These are phyloP conservation scores for Achatina immaculata DNA, from an alignment of 1,140 invertebrate species.

Conservation along the genomic window DNA sequence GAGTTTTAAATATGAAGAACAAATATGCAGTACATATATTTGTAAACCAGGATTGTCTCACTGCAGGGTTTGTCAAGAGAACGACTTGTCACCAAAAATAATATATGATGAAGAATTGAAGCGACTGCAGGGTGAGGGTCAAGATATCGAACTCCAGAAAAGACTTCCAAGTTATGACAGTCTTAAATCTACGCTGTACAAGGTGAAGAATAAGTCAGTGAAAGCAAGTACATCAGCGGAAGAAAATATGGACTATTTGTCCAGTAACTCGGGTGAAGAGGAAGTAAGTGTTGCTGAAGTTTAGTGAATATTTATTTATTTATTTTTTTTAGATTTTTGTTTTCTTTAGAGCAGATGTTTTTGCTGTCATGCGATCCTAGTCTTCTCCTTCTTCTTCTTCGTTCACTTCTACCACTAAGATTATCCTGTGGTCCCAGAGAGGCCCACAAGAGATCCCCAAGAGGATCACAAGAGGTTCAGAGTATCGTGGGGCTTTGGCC, in stretches of 20 bases:
- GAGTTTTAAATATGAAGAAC: no score
- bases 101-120: conserved; percentile 28
- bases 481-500: no score
- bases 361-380: no score
- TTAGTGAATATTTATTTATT: background rate
- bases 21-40: no score
- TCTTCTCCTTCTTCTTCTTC: no score
- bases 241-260: conserved; percentile 11
- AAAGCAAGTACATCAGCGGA: background rate
- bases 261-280: conserved; percentile 9
- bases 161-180: conserved; percentile 23
- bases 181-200: conserved; percentile 23
- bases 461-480: no score
- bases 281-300: background rate
- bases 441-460: no score
- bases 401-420: no score
- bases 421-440: no score
- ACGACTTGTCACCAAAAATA: conserved; percentile 30
- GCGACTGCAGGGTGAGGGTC: background rate
- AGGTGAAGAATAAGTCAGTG: conserved; percentile 19
- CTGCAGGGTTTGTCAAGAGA: conserved; percentile 12
- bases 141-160: conserved; percentile 12
- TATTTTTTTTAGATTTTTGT: background rate
- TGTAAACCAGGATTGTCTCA: no score
- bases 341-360: background rate